Evolutionary conservation across 1,140 invertebrate species (phyloP).

Genomic region (Drosophila burlai): DNA sequence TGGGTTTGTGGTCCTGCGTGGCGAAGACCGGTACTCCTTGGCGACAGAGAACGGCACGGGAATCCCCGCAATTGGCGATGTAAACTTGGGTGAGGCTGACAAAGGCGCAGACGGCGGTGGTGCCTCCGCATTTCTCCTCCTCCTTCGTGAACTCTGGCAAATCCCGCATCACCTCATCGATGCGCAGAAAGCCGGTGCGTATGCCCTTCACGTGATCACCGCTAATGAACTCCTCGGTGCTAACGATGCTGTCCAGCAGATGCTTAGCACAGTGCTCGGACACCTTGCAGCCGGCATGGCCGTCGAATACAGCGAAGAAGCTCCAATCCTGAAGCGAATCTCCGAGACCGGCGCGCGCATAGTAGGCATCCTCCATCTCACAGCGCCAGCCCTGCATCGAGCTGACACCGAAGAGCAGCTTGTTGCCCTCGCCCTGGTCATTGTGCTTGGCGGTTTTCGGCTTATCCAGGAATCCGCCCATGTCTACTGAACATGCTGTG

Average conservation of each 20-base stretch:
- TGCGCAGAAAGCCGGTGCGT: conserved; percentile 94
- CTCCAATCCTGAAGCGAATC: conserved; percentile 95
- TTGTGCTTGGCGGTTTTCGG: conserved; percentile 99
- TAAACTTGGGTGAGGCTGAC: conserved; percentile 90
- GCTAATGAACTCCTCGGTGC: conserved; percentile 92
- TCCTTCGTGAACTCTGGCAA: conserved; percentile 94
- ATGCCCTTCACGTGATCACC: conserved; percentile 94
- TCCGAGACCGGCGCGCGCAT: conserved; percentile 88
- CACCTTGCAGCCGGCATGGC: conserved; percentile 97
- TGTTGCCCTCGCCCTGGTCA: conserved; percentile 93
- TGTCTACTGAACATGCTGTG: conserved; percentile 86
- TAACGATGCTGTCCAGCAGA: conserved; percentile 93
- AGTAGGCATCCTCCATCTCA: conserved; percentile 99
- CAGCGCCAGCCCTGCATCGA: conserved; percentile 99
- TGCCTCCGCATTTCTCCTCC: conserved; percentile 96
- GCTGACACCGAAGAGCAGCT: conserved; percentile 95
- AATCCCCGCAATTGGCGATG: conserved; percentile 98
- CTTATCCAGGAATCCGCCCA: conserved; percentile 99
- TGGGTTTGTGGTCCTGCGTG: conserved; percentile 98
- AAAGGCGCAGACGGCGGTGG: conserved; percentile 98
- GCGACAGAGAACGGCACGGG: conserved; percentile 95
- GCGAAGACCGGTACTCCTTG: conserved; percentile 93
- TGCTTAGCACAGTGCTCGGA: conserved; percentile 97
- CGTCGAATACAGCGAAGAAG: conserved; percentile 99
- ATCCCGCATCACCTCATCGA: conserved; percentile 94